phyloP scores from a whole-genome alignment of 2,113 vertebrate species.

The Grantiella picta region DNA sequence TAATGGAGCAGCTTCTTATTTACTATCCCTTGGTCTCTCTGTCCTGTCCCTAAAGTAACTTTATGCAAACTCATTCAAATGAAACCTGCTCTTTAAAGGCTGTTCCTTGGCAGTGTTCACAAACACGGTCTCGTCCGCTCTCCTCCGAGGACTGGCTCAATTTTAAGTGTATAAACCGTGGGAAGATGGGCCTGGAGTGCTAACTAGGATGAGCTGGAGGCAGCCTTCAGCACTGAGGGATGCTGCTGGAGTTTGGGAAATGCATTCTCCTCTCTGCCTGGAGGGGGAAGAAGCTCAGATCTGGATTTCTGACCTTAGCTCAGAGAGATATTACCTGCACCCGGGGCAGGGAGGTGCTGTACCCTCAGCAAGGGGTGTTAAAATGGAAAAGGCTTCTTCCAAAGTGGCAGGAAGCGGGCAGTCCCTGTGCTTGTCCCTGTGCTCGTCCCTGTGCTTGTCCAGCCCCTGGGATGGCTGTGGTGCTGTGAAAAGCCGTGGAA shows the following conservation, averaged over 20 bases:
- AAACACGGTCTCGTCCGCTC: background rate
- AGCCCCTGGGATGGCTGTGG: accelerated
- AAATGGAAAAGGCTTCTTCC: background rate
- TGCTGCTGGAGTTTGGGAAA: background rate
- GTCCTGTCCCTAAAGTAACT: constrained; percentile 36
- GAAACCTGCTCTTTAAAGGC: constrained; percentile 13
- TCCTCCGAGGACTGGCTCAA: background rate
- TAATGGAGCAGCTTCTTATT: constrained; percentile 20
- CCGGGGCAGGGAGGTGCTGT: background rate
- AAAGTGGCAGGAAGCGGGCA: accelerated
- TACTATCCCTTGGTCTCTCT: background rate
- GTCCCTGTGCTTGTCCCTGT: background rate
- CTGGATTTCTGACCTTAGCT: background rate
- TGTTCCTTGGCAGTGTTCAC: constrained; percentile 24
- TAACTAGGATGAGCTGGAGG: background rate
- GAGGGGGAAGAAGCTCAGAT: background rate
- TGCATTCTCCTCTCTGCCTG: background rate
- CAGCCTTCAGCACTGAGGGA: background rate
- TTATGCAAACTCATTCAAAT: constrained; percentile 55
- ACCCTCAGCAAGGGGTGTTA: background rate
- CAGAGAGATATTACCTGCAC: background rate
- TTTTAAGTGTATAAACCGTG: background rate
- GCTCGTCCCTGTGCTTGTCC: background rate
- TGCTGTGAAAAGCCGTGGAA: background rate
- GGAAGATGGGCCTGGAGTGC: background rate